Conservation (phyloP, 2,888 invertebrate species). For the Agapostemon virescens region DNA sequence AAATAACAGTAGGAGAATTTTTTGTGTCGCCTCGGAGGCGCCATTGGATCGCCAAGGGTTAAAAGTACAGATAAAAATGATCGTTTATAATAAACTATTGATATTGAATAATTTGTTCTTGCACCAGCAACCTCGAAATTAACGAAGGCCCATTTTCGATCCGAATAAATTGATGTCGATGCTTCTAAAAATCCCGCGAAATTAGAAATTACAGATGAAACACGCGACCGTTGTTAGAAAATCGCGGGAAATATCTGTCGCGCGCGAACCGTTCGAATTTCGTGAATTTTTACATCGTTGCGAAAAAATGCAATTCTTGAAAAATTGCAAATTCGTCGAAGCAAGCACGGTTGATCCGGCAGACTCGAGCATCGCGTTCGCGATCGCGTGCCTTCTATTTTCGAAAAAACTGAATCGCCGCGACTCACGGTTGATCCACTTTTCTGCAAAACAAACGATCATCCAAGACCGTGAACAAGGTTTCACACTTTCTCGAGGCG, state of each 20-base stretch:
- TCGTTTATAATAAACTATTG: too few species aligned
- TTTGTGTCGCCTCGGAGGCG: too few species aligned
- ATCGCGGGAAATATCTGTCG: too few species aligned
- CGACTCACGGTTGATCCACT: constrained; percentile 8
- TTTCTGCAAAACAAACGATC: constrained; percentile 25
- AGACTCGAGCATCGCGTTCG: constrained; percentile 9
- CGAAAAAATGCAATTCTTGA: constrained; percentile 22
- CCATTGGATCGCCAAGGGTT: too few species aligned
- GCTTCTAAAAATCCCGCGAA: neutral
- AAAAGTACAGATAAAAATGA: too few species aligned
- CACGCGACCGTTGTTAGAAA: too few species aligned
- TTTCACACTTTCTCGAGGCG: neutral
- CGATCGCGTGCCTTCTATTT: neutral
- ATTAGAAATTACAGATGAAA: too few species aligned
- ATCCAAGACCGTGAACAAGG: neutral
- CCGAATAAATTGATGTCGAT: too few species aligned
- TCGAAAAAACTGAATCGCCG: constrained; percentile 7
- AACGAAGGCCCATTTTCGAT: too few species aligned
- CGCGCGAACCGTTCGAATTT: too few species aligned
- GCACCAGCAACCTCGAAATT: neutral
- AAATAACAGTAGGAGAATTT: too few species aligned
- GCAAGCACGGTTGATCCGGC: neutral
- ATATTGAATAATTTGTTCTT: too few species aligned
- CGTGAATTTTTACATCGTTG: neutral
- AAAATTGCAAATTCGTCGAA: constrained; percentile 21